Evolutionary conservation across 2,888 invertebrate species (phyloP).

Genomic region (Isoperla grammatica): DNA sequence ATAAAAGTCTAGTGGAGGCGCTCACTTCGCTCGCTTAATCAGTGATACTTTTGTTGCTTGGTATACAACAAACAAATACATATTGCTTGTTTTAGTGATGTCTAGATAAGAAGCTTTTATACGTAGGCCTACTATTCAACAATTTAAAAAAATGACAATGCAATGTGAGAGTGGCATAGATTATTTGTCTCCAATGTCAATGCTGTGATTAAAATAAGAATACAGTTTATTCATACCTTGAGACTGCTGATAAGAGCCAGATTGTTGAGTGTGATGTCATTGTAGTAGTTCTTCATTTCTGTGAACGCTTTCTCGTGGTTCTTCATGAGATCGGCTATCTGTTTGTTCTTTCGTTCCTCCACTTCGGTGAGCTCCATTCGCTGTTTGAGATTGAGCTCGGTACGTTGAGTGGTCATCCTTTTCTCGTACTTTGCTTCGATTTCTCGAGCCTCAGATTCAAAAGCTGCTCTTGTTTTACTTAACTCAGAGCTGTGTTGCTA

Average conservation of each 20-base stretch:
- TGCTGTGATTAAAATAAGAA: too few relatives aligned
- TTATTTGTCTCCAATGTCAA: too few relatives aligned
- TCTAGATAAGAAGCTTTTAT: too few relatives aligned
- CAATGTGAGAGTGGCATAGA: too few relatives aligned
- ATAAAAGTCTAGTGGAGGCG: too few relatives aligned
- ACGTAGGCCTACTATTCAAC: too few relatives aligned
- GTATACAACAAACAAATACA: too few relatives aligned
- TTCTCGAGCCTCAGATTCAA: conserved; percentile 61
- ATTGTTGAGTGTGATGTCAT: conserved; percentile 90
- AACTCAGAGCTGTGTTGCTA: conserved; percentile 46
- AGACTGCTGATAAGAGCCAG: conserved; percentile 83
- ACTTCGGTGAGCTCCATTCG: conserved; percentile 82
- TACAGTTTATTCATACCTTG: conserved; percentile 65
- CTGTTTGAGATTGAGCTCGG: conserved; percentile 66
- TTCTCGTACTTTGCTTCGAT: conserved; percentile 67
- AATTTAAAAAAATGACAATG: too few relatives aligned
- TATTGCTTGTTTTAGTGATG: too few relatives aligned
- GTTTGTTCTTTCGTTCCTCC: conserved; percentile 86
- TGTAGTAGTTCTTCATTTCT: conserved; percentile 92
- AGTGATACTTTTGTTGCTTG: too few relatives aligned
- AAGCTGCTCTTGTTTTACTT: conserved; percentile 55
- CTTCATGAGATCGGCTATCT: conserved; percentile 68
- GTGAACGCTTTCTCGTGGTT: conserved; percentile 80
- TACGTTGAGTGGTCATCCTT: conserved; percentile 64
- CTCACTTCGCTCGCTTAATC: too few relatives aligned